Evolutionary conservation across 2,113 vertebrate genomes (phyloP), one percentile per base, ranked within the genome.

Genomic region (Sturnus vulgaris): DNA sequence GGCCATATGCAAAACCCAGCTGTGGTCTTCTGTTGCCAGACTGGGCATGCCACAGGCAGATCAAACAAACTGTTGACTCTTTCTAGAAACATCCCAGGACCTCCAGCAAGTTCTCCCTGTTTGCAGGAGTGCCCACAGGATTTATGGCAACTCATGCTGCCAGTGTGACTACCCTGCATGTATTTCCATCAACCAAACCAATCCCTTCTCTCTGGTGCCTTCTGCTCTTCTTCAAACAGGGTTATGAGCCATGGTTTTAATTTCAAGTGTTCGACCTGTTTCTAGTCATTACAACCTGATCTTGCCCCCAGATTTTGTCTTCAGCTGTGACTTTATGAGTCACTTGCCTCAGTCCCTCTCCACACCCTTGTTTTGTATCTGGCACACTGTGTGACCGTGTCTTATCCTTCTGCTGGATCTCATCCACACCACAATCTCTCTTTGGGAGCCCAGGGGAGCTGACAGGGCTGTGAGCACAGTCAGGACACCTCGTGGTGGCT

Each of bases 381-480:
- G 35, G 42, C 55, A 47, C 15, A 4, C 10, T 3, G 0, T 12
- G 21, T 28, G 60, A 73, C 30, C 57, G 17, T 6, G 15, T 27
- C 33, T 79, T 35, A 30, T 37, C 14, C 16, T 85, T 42, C 55
- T 70, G 18, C 42, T 63, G 61, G 42, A 57, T 40, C 31, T 40
- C 66, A 70, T 31, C 61, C 53, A 77, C 12, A 49, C 16, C 44
- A 46, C 0, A 0, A 59, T 7, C 8, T 18, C 14, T 1, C 1
- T 30, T 8, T 1, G 3, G 42, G n/a, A 86, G 6, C 2, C 9
- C 56, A 18, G 28, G 2, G 20, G 31, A 85, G 65, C 13, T 0
- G 0, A 31, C 33, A 70, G 55, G 22, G 18, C 31, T 37, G 17
- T 46, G 61, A n/a, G n/a, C 28, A 8, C 11, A 25, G 13, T 6